phyloP scores from a whole-genome alignment of 2,797 vertebrate species.

The Gambusia yucatana region DNA sequence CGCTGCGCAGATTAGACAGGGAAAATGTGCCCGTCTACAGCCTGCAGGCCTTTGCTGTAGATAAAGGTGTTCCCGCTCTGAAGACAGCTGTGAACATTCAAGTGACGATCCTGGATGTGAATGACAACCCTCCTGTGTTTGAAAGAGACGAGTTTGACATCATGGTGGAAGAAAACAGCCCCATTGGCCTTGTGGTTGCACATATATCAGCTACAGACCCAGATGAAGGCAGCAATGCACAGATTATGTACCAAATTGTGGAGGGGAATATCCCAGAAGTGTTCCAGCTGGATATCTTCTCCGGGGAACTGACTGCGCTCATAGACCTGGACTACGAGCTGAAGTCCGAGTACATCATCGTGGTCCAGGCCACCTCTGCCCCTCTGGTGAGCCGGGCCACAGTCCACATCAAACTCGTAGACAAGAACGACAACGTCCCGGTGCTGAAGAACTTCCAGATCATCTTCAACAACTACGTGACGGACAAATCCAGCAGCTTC shows the following conservation, averaged over 20 bases:
- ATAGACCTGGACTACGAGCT: slow-evolving; percentile 93
- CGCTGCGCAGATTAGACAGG: slow-evolving; percentile 89
- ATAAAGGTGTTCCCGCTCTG: slow-evolving; percentile 90
- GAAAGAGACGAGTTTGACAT: slow-evolving; percentile 94
- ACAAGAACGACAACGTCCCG: slow-evolving; percentile 92
- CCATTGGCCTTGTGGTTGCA: slow-evolving; percentile 92
- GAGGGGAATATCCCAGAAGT: slow-evolving; percentile 97
- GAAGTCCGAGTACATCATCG: slow-evolving; percentile 90
- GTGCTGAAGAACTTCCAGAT: slow-evolving; percentile 95
- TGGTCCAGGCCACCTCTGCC: slow-evolving; percentile 95
- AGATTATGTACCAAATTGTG: slow-evolving; percentile 98
- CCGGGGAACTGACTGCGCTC: slow-evolving; percentile 91
- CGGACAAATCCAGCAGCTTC: slow-evolving; percentile 91
- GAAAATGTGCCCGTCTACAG: slow-evolving; percentile 90
- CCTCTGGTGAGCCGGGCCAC: slow-evolving; percentile 95
- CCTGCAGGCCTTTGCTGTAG: slow-evolving; percentile 88
- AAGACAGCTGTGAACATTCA: slow-evolving; percentile 88
- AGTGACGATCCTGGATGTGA: slow-evolving; percentile 91
- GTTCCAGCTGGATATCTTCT: slow-evolving; percentile 97
- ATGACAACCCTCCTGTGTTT: slow-evolving; percentile 95
- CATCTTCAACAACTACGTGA: slow-evolving; percentile 97
- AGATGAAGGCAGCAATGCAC: slow-evolving; percentile 95
- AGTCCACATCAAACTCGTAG: slow-evolving; percentile 89
- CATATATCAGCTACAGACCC: slow-evolving; percentile 92
- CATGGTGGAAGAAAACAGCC: slow-evolving; percentile 95